Conservation (phyloP, 1,140 invertebrate species). For the Holcopasites calliopsidis region DNA sequence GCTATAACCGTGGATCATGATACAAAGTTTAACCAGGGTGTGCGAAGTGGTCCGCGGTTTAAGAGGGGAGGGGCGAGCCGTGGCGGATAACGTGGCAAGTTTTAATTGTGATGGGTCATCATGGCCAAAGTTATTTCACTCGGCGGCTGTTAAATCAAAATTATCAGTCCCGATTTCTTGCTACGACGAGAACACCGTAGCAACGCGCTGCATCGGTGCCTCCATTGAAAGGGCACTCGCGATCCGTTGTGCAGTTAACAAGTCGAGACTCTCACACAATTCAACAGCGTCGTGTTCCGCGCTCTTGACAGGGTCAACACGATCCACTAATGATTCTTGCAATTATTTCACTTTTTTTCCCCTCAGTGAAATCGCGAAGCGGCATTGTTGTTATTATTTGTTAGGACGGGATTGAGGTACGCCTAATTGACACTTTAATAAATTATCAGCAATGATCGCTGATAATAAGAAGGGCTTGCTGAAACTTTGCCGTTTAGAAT, state of each 20-base stretch:
- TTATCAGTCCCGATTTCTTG: slow-evolving; percentile 39
- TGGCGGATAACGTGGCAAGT: slow-evolving; percentile 53
- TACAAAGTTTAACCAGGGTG: slow-evolving; percentile 58
- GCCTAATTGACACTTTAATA: too few species aligned
- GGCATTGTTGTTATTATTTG: too few species aligned
- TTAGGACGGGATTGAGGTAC: too few species aligned
- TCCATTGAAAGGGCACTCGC: slow-evolving; percentile 1
- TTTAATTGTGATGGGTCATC: slow-evolving; percentile 67
- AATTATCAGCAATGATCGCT: too few species aligned
- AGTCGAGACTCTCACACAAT: background rate
- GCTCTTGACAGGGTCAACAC: background rate
- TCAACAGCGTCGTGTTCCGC: background rate
- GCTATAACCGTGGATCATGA: slow-evolving; percentile 60
- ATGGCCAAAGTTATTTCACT: slow-evolving; percentile 52
- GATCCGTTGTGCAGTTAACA: background rate
- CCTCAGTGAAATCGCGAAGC: too few species aligned
- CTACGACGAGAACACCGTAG: background rate
- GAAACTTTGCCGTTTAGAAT: too few species aligned
- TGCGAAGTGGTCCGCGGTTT: background rate
- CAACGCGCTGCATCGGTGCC: background rate
- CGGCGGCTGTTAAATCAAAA: slow-evolving; percentile 54
- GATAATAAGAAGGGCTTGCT: too few species aligned
- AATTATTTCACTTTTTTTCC: background rate
- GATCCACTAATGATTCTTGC: slow-evolving; percentile 9
- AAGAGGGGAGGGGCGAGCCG: slow-evolving; percentile 26